These are phyloP conservation scores for Mobula hypostoma DNA, from an alignment of 2,113 vertebrate species.

Conservation along the genomic window DNA sequence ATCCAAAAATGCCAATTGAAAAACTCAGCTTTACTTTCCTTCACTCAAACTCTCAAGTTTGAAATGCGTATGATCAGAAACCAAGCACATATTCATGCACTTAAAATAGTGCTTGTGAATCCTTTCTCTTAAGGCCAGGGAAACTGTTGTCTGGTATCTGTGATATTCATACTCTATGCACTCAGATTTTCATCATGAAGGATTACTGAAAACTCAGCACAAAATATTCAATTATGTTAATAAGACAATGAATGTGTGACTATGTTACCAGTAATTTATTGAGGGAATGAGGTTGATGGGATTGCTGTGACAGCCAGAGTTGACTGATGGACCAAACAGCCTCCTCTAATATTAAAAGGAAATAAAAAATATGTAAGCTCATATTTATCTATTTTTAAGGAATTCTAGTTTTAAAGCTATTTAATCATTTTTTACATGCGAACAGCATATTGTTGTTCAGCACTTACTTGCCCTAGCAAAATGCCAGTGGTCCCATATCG, in stretches of 20 bases:
- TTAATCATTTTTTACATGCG: neutral
- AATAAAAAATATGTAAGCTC: neutral
- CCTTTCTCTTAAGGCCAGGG: neutral
- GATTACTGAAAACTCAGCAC: neutral
- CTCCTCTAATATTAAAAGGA: no score
- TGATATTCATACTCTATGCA: neutral
- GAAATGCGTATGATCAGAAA: neutral
- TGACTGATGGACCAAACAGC: no score
- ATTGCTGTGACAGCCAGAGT: no score
- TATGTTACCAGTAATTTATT: no score
- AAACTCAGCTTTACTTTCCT: neutral
- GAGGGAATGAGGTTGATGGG: no score
- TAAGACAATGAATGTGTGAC: neutral
- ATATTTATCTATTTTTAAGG: neutral
- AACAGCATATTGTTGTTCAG: neutral
- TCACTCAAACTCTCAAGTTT: neutral
- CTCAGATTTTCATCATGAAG: neutral
- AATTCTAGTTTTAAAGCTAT: neutral
- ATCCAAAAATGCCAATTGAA: neutral
- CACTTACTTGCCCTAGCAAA: constrained; percentile 27
- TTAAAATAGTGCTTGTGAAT: neutral
- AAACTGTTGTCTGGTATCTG: neutral
- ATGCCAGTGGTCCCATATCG: constrained; percentile 27
- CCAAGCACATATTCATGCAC: neutral
- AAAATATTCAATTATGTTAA: neutral